Conservation (phyloP, 2,113 vertebrate species). For the Pterocles gutturalis region DNA sequence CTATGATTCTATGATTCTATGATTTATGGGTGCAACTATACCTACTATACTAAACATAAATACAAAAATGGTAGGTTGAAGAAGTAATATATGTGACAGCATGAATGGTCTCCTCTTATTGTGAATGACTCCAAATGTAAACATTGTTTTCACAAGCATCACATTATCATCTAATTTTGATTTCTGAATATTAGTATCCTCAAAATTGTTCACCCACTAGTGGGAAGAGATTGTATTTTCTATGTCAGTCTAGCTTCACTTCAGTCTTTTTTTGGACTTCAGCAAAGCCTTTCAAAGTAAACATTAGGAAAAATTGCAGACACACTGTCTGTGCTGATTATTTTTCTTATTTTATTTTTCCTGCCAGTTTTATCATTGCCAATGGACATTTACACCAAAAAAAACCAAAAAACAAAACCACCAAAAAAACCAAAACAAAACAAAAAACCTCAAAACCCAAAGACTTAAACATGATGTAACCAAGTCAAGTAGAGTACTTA, state of each 20-base stretch:
- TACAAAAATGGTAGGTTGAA: neutral
- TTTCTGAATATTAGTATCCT: neutral
- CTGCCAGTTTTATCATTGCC: neutral
- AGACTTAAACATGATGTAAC: neutral
- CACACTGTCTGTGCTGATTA: fast-evolving
- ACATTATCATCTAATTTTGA: neutral
- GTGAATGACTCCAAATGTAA: neutral
- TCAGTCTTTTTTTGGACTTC: neutral
- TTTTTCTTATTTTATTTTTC: neutral
- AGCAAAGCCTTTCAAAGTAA: neutral
- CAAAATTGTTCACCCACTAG: neutral
- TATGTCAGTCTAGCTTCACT: neutral
- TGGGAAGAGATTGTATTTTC: neutral
- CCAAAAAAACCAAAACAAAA: neutral
- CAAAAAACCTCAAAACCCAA: neutral
- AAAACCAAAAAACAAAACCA: neutral
- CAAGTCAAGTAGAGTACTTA: neutral
- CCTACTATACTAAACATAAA: neutral
- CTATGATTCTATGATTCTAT: neutral
- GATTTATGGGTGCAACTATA: neutral
- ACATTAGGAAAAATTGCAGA: neutral
- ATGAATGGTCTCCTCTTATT: neutral
- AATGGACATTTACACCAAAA: neutral
- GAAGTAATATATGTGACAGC: neutral
- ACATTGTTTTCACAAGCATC: neutral